These are phyloP conservation scores for Mesembrinibis cayennensis DNA, from an alignment of 2,113 vertebrate genomes.

Conservation along the genomic window DNA sequence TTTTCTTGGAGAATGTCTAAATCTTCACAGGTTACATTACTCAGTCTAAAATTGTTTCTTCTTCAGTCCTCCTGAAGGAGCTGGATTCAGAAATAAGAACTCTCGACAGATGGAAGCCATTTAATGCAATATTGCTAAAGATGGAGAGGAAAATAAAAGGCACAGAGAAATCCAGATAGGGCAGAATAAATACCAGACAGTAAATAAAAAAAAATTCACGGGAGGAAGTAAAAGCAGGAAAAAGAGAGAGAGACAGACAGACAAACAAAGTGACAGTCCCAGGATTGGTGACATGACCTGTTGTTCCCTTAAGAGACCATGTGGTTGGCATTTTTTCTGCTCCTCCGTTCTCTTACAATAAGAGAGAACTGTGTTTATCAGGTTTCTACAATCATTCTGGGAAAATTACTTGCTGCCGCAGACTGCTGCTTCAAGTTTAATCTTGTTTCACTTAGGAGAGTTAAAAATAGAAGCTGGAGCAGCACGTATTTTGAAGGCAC, in stretches of 20 bases:
- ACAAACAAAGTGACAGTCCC: neutral
- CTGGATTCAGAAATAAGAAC: neutral
- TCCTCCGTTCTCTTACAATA: neutral
- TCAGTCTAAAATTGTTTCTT: neutral
- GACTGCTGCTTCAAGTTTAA: constrained; percentile 25
- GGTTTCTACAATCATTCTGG: constrained; percentile 8
- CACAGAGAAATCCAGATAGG: neutral
- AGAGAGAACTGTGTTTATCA: constrained; percentile 37
- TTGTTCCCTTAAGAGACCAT: neutral
- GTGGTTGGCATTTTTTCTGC: neutral
- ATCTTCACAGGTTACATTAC: neutral
- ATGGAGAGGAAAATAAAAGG: neutral
- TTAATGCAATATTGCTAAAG: neutral
- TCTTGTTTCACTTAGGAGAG: constrained; percentile 35
- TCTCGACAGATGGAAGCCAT: neutral
- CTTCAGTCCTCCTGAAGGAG: neutral
- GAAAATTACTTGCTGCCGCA: neutral
- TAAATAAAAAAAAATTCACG: neutral
- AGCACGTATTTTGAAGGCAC: constrained; percentile 13
- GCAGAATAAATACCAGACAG: neutral
- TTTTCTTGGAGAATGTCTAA: neutral
- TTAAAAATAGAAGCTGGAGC: constrained; percentile 56
- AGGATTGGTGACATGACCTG: neutral
- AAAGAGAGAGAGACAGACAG: neutral
- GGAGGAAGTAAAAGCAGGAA: neutral